Evolutionary conservation across 92 coral and sea anemone genomes (phyloP).

Genomic region (Heliopora coerulea): DNA sequence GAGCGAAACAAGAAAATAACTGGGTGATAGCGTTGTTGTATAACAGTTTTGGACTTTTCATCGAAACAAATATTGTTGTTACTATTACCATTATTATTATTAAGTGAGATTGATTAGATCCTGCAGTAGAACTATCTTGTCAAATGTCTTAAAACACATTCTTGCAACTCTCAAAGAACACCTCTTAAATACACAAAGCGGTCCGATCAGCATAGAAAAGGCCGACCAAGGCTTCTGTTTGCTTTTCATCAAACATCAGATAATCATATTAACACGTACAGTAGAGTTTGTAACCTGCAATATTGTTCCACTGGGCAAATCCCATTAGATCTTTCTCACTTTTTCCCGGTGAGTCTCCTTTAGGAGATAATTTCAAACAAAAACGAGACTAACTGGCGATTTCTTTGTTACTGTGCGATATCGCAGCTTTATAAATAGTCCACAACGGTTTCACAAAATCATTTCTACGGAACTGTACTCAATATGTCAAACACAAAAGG

Average conservation of each 20-base stretch:
- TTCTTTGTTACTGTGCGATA: neutral
- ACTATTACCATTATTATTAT: no score
- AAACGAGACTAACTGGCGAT: neutral
- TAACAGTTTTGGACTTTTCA: no score
- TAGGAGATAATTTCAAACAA: neutral
- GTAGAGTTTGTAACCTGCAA: neutral
- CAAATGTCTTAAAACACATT: no score
- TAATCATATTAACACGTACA: slow-evolving; percentile 8
- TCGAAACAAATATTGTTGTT: no score
- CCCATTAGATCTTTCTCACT: neutral
- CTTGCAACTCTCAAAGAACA: neutral
- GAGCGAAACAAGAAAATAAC: no score
- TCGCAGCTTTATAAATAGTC: neutral
- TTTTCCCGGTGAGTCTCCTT: neutral
- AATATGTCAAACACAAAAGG: neutral
- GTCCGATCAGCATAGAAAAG: neutral
- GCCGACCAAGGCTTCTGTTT: neutral
- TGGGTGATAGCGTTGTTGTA: no score
- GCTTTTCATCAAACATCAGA: neutral
- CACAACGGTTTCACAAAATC: neutral
- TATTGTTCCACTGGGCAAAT: neutral
- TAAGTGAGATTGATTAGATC: neutral
- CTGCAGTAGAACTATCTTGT: no score
- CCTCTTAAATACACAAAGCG: neutral
- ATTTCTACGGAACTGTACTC: no score